These are phyloP conservation scores for Sycophaga agraensis DNA, from an alignment of 1,140 invertebrate species.

Conservation along the genomic window DNA sequence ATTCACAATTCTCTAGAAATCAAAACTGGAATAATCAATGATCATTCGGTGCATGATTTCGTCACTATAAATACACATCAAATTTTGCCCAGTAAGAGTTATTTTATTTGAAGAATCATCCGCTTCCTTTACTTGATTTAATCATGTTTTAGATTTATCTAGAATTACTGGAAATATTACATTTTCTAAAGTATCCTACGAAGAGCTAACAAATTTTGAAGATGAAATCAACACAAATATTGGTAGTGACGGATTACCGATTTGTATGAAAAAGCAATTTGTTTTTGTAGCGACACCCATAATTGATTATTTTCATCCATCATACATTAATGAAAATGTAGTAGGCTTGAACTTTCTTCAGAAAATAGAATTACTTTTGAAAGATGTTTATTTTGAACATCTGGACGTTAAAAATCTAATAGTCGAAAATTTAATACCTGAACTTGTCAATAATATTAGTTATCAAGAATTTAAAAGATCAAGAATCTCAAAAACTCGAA, in stretches of 20 bases:
- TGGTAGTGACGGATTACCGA: neutral
- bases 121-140: too few species aligned
- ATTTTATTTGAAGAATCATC: constrained; percentile 3
- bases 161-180: constrained; percentile 37
- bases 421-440: constrained; percentile 30
- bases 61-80: constrained; percentile 40
- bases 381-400: constrained; percentile 29
- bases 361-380: constrained; percentile 30
- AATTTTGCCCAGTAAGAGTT: constrained; percentile 37
- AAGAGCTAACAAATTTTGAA: constrained; percentile 29
- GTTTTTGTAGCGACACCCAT: constrained; percentile 33
- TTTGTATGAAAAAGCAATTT: constrained; percentile 34
- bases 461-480: constrained; percentile 31
- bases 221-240: constrained; percentile 3
- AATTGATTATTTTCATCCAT: constrained; percentile 34
- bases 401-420: constrained; percentile 33
- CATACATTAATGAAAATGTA: constrained; percentile 35
- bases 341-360: constrained; percentile 25
- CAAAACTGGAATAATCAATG: constrained; percentile 36
- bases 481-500: constrained; percentile 29
- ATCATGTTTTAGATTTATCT: constrained; percentile 38
- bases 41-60: constrained; percentile 38
- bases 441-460: constrained; percentile 34
- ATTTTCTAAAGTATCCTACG: constrained; percentile 35
- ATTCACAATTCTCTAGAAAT: constrained; percentile 32